Percentiles rank a stretch among this genome's conserved stretches.
phyloP scores from a whole-genome alignment of 2,888 invertebrate species.

The Microchrysa polita region DNA sequence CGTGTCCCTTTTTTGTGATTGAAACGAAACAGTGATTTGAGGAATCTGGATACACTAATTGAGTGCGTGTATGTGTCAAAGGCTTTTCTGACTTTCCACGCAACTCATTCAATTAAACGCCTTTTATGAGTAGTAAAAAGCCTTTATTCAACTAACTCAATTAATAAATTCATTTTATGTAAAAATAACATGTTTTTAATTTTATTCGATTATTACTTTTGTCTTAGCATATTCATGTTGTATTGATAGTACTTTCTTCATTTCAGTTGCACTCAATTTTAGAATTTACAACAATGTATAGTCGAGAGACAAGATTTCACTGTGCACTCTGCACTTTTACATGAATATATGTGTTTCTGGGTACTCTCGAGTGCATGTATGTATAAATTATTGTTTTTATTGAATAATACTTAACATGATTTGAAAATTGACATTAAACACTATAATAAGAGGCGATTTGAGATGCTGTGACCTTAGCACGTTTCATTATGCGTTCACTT shows the following conservation, averaged over 20 bases:
- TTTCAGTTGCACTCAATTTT: background rate
- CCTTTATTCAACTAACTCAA: slow-evolving; percentile 12
- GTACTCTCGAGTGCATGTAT: background rate
- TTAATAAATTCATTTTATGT: slow-evolving; percentile 18
- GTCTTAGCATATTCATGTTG: no score
- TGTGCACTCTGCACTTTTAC: no score
- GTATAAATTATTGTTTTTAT: slow-evolving; percentile 20
- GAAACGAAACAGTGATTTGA: no score
- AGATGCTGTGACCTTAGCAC: background rate
- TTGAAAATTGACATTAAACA: slow-evolving; percentile 34
- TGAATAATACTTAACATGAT: slow-evolving; percentile 26
- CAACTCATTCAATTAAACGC: no score
- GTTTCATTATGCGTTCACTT: slow-evolving; percentile 17
- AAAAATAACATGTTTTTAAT: slow-evolving; percentile 33
- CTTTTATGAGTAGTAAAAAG: slow-evolving; percentile 16
- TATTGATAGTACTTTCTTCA: no score
- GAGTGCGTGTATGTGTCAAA: no score
- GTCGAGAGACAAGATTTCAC: background rate
- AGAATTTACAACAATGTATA: slow-evolving; percentile 29
- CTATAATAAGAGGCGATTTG: background rate
- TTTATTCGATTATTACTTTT: background rate
- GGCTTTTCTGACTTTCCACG: no score
- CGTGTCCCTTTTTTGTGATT: no score
- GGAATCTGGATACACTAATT: no score
- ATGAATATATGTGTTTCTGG: no score